Conservation (phyloP, 2,888 invertebrate species). For the Chironomus tentans region DNA sequence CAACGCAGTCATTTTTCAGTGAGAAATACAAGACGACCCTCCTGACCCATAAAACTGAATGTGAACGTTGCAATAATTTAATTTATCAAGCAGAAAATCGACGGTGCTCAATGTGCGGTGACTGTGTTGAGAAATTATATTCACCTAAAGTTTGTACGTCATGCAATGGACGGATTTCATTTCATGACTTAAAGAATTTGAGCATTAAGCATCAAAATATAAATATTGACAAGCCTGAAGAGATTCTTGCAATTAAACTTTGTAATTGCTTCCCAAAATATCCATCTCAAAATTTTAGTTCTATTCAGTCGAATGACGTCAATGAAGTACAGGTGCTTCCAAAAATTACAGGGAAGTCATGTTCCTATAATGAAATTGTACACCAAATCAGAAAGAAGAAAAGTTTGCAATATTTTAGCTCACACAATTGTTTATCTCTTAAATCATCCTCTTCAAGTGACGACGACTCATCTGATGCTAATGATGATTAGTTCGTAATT, state of each 20-base stretch:
- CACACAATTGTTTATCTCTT: background rate
- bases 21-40: conserved; percentile 11
- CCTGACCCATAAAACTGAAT: background rate
- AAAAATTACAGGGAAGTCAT: background rate
- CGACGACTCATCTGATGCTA: background rate
- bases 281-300: conserved; percentile 7
- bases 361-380: conserved; percentile 2
- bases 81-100: conserved; percentile 11
- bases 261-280: conserved; percentile 17
- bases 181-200: conserved; percentile 10
- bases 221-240: background rate
- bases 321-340: conserved; percentile 7
- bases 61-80: conserved; percentile 11
- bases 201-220: background rate
- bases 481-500: background rate
- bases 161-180: conserved; percentile 24
- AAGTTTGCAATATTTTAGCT: background rate
- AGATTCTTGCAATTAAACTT: background rate
- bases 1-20: conserved; percentile 13
- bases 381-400: background rate
- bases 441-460: background rate
- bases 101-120: conserved; percentile 6
- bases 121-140: conserved; percentile 14
- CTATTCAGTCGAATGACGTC: background rate
- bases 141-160: conserved; percentile 6